Evolutionary conservation across 2,113 vertebrate genomes (phyloP).

Genomic region (Orycteropus afer): DNA sequence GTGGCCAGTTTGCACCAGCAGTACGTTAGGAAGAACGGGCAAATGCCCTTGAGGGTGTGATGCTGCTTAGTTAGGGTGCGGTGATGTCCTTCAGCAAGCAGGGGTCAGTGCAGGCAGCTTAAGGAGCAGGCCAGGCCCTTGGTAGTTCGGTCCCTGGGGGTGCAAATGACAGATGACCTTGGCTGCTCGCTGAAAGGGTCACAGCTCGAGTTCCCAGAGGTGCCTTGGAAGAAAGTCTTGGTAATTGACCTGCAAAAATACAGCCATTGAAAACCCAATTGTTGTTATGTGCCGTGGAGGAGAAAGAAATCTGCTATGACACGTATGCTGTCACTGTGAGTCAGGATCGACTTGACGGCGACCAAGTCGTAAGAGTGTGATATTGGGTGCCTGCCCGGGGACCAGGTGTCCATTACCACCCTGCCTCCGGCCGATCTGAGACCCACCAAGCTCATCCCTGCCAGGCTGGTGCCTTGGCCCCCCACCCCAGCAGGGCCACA

Average conservation of each 20-base stretch:
- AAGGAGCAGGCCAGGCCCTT: not conserved
- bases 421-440: conserved; percentile 37
- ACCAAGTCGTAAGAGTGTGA: too few species aligned
- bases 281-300: too few species aligned
- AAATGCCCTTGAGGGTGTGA: fast-evolving
- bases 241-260: too few species aligned
- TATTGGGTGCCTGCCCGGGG: too few species aligned
- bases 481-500: not conserved
- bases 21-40: not conserved
- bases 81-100: not conserved
- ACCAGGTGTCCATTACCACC: not conserved
- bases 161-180: too few species aligned
- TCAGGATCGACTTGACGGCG: too few species aligned
- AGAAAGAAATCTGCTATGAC: too few species aligned
- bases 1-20: fast-evolving
- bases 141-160: too few species aligned
- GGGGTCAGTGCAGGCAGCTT: too few species aligned
- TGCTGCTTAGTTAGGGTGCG: not conserved
- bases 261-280: too few species aligned
- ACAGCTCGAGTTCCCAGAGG: not conserved
- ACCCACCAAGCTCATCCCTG: conserved; percentile 69
- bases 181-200: too few species aligned
- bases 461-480: not conserved
- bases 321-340: too few species aligned
- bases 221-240: not conserved